Base-by-base conservation (phyloP, 2,888 invertebrate genomes). In the Anthoptus insignis region DNA sequence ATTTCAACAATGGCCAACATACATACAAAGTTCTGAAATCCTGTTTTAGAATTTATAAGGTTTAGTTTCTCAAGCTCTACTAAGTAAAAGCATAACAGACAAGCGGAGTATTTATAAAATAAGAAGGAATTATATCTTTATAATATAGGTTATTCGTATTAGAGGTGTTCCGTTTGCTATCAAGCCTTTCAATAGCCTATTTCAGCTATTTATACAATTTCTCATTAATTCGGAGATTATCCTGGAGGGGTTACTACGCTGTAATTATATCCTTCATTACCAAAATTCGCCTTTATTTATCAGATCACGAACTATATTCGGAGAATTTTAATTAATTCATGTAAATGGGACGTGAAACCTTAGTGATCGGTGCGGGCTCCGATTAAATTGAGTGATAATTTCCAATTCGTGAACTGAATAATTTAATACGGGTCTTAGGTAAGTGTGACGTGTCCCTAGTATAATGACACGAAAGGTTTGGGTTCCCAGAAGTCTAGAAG, bases 301-400 rank as follows among this genome's bases (percentile, higher is more conserved):
- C 53, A 52, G 6, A n/a, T 39, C 42, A 32, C 45, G 22, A 60
- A 45, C 32, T 61, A 54, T 61, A 45, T 54, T 32, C 19, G 21
- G 21, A 42, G 54, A 54, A 61, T 61, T 54, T 34, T 24, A 63
- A 63, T 63, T 63, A 63, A 63, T 63, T 63, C 24, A 63, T 63
- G 61, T 11, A 63, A 63, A 53, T 63, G 61, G 54, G 54, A 56
- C 54, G 47, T 34, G 61, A 61, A 56, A 49, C 27, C 45, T 45
- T 21, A 45, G 14, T 27, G 61, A 47, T 63, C 24, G 45, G 53
- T 61, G 47, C 52, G 60, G 53, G 34, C 54, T 39, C 34, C 34
- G 47, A 61, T 61, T 63, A 49, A 56, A 56, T 63, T 37, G 47
- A 54, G 47, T 56, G 61, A 56, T 63, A 63, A 63, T 61, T 61